Evolutionary conservation across 2,797 vertebrate genomes (phyloP).

Genomic region (Poecilia velifera): DNA sequence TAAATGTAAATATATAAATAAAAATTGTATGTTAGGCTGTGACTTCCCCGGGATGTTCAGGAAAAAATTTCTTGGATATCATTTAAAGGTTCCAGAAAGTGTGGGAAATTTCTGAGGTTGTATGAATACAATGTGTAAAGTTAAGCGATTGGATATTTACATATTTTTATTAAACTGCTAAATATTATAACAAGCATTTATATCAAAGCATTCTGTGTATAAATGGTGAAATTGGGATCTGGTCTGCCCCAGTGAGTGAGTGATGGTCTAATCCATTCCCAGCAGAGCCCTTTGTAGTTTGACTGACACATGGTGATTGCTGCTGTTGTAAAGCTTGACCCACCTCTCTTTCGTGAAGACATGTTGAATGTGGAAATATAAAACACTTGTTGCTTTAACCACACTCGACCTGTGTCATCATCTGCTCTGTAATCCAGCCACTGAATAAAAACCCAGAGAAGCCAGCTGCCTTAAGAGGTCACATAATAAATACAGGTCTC

Average conservation of each 20-base stretch:
- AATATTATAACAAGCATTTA: not conserved
- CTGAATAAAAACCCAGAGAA: not conserved
- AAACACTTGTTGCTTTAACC: not conserved
- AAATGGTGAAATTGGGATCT: not conserved
- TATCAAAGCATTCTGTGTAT: not conserved
- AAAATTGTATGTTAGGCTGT: not conserved
- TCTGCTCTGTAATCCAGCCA: not conserved
- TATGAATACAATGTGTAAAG: not conserved
- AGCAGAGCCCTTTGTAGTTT: not conserved
- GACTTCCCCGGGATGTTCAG: not conserved
- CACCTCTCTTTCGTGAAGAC: not conserved
- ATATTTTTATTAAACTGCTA: not conserved
- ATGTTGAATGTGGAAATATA: not conserved
- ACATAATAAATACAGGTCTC: not conserved
- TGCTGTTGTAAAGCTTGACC: not conserved
- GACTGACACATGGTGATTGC: not conserved
- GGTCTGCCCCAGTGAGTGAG: not conserved
- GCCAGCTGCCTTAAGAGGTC: not conserved
- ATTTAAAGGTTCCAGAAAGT: not conserved
- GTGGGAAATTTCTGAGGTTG: not conserved
- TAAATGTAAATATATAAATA: not conserved
- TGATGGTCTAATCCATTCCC: not conserved
- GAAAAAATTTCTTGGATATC: not conserved
- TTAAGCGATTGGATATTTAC: not conserved
- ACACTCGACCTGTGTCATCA: not conserved